Base-by-base conservation (phyloP, 2,113 vertebrate species). In the Accipiter cooperii region DNA sequence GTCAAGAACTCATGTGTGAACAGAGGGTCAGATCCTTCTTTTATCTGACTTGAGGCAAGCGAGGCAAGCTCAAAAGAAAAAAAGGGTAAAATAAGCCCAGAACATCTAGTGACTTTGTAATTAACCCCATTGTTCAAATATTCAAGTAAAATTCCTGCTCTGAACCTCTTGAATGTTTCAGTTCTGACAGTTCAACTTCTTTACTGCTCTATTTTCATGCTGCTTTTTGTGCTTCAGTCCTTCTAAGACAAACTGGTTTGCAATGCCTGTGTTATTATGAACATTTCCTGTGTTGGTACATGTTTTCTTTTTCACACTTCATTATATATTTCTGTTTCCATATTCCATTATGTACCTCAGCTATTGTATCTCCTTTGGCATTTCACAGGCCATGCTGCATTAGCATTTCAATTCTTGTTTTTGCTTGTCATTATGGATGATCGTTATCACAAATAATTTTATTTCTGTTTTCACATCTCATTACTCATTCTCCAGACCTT, bases 381-480 rank as follows among this genome's bases (percentile, higher is more conserved):
- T 75, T 82, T 91, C 17, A 3, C 86, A 63, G 38, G 60, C 28
- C 60, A 60, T 36, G 33, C 46, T 68, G 55, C 64, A 64, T 91
- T 95, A 92, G 22, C 74, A 87, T 87, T 92, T 89, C 1, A 10
- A 1, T 66, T 90, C 54, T 76, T 92, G 36, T 3, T 90, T 92
- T 92, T 40, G 28, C 38, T 82, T 93, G 77, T 87, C 84, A 55
- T 91, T 75, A 52, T 87, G 69, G 91, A 82, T 96, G 77, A 89
- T 71, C 8, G 4, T 87, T 89, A 71, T 36, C 69, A 60, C 42
- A 87, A 84, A 91, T 84, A 0, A 94, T 84, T 92, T 82, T 75
- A 74, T 55, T 95, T 93, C 69, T 89, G 92, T 78, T 94, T 94
- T 95, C 89, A 95, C 57, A 44, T 93, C 81, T 87, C 84, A 70